Percentiles rank a stretch among this genome's conserved stretches.
Evolutionary conservation across 2,113 vertebrate genomes (phyloP).

Genomic region (Pimephales promelas): DNA sequence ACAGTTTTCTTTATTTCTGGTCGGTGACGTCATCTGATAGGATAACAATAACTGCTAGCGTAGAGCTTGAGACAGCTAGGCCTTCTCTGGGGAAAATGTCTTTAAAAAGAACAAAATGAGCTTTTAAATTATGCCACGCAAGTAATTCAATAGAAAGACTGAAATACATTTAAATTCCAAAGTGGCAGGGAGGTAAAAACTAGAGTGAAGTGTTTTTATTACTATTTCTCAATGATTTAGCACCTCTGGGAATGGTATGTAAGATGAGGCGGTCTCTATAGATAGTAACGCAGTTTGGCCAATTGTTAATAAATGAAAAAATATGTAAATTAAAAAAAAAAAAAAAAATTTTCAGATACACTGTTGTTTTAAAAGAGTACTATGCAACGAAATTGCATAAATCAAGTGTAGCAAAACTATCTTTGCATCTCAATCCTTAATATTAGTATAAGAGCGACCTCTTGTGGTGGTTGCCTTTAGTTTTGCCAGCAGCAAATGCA

Average conservation of each 20-base stretch:
- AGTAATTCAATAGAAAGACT: constrained; percentile 46
- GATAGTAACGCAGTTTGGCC: not conserved
- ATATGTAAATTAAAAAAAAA: too few species aligned
- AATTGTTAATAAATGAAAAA: too few species aligned
- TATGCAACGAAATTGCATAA: not conserved
- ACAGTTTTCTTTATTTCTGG: constrained; percentile 46
- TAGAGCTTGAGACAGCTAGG: constrained; percentile 35
- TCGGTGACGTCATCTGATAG: constrained; percentile 48
- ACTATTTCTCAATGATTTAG: not conserved
- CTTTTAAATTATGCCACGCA: constrained; percentile 34
- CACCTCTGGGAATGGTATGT: not conserved
- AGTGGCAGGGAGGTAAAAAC: constrained; percentile 2
- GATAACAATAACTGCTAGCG: constrained; percentile 42
- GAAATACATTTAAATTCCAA: constrained; percentile 38
- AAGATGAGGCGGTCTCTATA: not conserved
- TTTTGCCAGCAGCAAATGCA: not conserved
- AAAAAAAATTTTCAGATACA: not conserved
- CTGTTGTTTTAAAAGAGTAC: not conserved
- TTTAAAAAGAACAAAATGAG: constrained; percentile 36
- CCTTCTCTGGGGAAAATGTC: constrained; percentile 22
- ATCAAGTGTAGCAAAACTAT: not conserved
- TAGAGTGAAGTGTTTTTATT: constrained; percentile 19
- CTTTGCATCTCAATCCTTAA: not conserved
- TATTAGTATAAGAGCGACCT: constrained; percentile 59
- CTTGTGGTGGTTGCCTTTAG: constrained; percentile 60